Conservation (phyloP, 2,797 vertebrate genomes). For the Prionace glauca region DNA sequence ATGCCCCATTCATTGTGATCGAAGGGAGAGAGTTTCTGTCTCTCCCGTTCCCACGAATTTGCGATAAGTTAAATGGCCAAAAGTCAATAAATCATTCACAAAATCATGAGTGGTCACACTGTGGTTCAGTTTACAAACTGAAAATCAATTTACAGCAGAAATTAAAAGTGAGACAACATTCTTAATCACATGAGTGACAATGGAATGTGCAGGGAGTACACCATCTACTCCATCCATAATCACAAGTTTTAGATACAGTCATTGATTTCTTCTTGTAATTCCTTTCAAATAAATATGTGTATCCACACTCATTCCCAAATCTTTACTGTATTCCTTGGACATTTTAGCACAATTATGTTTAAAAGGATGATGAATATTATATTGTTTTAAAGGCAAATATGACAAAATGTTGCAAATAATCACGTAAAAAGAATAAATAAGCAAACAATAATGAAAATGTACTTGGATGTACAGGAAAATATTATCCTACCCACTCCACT, state of each 20-base stretch:
- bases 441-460: not conserved
- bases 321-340: not conserved
- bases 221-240: not conserved
- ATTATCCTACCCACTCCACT: slow-evolving; percentile 54
- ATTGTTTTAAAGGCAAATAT: not conserved
- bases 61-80: not conserved
- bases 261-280: not conserved
- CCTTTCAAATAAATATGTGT: not conserved
- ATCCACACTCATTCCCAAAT: not conserved
- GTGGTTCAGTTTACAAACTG: slow-evolving; percentile 28
- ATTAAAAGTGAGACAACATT: not conserved
- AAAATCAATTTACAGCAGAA: slow-evolving; percentile 35
- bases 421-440: slow-evolving; percentile 14
- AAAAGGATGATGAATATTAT: not conserved
- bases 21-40: not conserved
- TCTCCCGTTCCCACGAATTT: slow-evolving; percentile 1
- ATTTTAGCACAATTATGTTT: not conserved
- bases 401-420: not conserved
- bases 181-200: not conserved
- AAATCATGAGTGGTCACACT: not conserved
- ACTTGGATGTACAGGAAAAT: slow-evolving; percentile 17
- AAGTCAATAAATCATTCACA: slow-evolving; percentile 32
- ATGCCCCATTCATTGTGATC: not conserved
- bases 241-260: not conserved
- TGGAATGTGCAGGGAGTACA: not conserved